Evolutionary conservation across 2,113 vertebrate genomes (phyloP).

Genomic region (Brienomyrus brachyistius): DNA sequence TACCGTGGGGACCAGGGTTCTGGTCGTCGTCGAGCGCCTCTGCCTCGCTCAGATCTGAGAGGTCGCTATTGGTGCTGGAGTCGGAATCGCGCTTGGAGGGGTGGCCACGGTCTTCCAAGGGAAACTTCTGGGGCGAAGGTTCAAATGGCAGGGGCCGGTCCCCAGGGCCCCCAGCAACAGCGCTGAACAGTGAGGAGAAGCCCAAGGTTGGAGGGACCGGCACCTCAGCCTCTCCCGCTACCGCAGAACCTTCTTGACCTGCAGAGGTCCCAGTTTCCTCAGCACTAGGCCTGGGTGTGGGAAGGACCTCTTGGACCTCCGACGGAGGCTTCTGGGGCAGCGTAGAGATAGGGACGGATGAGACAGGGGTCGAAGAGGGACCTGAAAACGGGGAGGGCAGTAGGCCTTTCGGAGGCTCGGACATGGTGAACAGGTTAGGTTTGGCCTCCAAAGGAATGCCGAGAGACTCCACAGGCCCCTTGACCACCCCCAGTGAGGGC

Average conservation of each 20-base stretch:
- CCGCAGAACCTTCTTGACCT: conserved; percentile 63
- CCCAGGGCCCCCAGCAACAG: conserved; percentile 50
- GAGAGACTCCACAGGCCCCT: conserved; percentile 52
- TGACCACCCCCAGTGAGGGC: conserved; percentile 41
- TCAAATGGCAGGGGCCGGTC: conserved; percentile 71
- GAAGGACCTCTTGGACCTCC: conserved; percentile 60
- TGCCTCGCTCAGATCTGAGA: conserved; percentile 92
- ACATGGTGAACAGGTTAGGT: conserved; percentile 78
- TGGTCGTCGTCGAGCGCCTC: conserved; percentile 73
- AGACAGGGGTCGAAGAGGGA: conserved; percentile 52
- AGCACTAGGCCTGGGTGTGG: conserved; percentile 68
- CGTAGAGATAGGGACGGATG: conserved; percentile 58
- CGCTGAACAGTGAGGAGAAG: conserved; percentile 57
- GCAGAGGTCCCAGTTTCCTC: conserved; percentile 46
- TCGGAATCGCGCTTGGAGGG: conserved; percentile 85
- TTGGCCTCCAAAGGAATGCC: conserved; percentile 66
- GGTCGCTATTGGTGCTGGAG: conserved; percentile 90
- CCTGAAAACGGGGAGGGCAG: conserved; percentile 65
- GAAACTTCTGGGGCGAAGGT: conserved; percentile 84
- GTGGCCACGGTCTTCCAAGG: conserved; percentile 82
- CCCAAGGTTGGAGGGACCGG: conserved; percentile 72
- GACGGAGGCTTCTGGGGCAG: conserved; percentile 55
- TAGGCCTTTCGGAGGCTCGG: conserved; percentile 79
- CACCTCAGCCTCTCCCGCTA: conserved; percentile 64
- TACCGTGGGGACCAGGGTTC: conserved; percentile 30